These are phyloP conservation scores for Ceratina calcarata DNA, from an alignment of 1,140 invertebrate species.

Conservation along the genomic window DNA sequence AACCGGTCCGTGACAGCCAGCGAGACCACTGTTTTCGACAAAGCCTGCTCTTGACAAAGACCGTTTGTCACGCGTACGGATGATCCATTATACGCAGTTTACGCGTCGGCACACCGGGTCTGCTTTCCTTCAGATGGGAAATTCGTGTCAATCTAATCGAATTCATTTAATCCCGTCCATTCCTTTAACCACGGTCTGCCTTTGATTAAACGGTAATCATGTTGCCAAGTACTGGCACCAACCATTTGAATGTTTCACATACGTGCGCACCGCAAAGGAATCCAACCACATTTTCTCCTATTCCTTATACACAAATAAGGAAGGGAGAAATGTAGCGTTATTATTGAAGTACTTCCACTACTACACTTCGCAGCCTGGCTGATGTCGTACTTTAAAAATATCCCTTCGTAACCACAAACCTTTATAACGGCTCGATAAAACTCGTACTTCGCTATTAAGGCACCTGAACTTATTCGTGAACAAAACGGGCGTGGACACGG, in stretches of 20 bases:
- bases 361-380: no score
- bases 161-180: background rate
- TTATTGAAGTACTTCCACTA: no score
- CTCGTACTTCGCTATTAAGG: no score
- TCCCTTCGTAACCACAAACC: no score
- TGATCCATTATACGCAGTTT: slow-evolving; percentile 6
- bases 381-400: no score
- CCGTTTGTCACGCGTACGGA: slow-evolving; percentile 18
- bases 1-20: slow-evolving; percentile 34
- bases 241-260: background rate
- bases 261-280: background rate
- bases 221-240: background rate
- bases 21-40: slow-evolving; percentile 30
- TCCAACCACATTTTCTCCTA: no score
- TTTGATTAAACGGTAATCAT: no score
- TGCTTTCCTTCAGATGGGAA: background rate
- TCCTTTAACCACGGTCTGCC: background rate
- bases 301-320: no score
- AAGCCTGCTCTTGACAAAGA: slow-evolving; percentile 42
- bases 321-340: no score
- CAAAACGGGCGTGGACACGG: background rate
- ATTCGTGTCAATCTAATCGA: background rate
- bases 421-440: no score
- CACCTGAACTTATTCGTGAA: no score
- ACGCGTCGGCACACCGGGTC: background rate